Percentiles rank a stretch among this genome's conserved stretches.
Conservation (phyloP, 1,140 invertebrate species). For the Drosophila repleta region DNA sequence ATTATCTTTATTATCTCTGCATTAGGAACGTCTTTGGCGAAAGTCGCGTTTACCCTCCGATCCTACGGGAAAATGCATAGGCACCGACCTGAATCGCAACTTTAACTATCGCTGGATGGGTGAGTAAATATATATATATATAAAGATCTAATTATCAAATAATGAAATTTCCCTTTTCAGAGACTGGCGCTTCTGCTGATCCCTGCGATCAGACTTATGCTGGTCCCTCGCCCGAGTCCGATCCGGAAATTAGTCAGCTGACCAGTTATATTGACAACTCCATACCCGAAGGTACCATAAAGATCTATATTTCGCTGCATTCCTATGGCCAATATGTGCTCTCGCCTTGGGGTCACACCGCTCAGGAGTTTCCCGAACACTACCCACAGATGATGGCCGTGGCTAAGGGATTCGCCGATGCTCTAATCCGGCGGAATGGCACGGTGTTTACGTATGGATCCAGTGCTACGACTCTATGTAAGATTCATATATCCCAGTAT, state of each 20-base stretch:
- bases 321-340: constrained; percentile 84
- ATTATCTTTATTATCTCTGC: constrained; percentile 15
- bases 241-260: constrained; percentile 85
- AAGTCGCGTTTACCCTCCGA: constrained; percentile 86
- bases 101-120: constrained; percentile 88
- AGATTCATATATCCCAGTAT: constrained; percentile 32
- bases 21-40: constrained; percentile 87
- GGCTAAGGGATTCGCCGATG: constrained; percentile 83
- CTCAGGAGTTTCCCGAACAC: constrained; percentile 84
- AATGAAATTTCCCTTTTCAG: constrained; percentile 16
- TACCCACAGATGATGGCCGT: constrained; percentile 85
- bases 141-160: not conserved
- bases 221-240: constrained; percentile 86
- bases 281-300: constrained; percentile 74
- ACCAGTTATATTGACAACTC: constrained; percentile 77
- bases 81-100: constrained; percentile 89
- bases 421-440: constrained; percentile 79
- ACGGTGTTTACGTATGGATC: constrained; percentile 84
- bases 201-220: constrained; percentile 86
- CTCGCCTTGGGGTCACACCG: constrained; percentile 83
- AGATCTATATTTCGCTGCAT: constrained; percentile 85
- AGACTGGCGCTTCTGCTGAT: constrained; percentile 85
- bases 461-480: constrained; percentile 85
- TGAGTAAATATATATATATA: constrained; percentile 64
- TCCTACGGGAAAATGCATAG: constrained; percentile 83